phyloP scores from a whole-genome alignment of 2,888 invertebrate genomes.

The Pseudococcus jackbeardsleyi region DNA sequence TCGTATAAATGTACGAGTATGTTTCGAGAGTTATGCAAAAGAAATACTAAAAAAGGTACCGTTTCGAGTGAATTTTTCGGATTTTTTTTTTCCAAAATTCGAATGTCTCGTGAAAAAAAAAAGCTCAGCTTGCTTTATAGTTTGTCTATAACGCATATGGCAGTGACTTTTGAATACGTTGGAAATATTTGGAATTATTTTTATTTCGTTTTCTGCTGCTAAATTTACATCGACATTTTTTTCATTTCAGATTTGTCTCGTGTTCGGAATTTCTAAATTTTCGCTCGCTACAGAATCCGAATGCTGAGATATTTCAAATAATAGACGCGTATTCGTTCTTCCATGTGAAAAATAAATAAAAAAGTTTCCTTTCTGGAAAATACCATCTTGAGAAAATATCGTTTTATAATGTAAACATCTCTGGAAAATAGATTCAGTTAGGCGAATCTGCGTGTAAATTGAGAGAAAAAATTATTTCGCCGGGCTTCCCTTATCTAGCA shows the following conservation, averaged over 20 bases:
- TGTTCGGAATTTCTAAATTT: not conserved
- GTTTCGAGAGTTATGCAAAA: not conserved
- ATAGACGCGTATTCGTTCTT: not conserved
- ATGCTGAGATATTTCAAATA: not conserved
- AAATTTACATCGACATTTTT: not conserved
- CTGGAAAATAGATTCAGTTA: not conserved
- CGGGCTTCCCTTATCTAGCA: not conserved
- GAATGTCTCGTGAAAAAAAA: not conserved
- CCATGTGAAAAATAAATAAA: not conserved
- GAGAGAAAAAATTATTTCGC: not conserved
- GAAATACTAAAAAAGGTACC: not conserved
- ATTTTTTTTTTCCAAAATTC: not conserved
- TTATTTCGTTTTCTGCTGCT: not conserved
- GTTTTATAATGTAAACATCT: constrained; percentile 1
- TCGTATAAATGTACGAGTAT: not conserved
- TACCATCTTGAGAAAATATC: not conserved
- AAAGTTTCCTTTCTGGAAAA: not conserved
- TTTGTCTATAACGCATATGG: constrained; percentile 1
- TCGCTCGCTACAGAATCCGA: not conserved
- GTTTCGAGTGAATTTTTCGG: not conserved
- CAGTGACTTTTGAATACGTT: not conserved
- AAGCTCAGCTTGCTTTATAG: not conserved
- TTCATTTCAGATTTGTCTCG: not conserved
- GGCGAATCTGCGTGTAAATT: not conserved
- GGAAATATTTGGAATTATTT: not conserved